Conservation (phyloP, 1,140 invertebrate genomes). For the Cotesia glomerata region DNA sequence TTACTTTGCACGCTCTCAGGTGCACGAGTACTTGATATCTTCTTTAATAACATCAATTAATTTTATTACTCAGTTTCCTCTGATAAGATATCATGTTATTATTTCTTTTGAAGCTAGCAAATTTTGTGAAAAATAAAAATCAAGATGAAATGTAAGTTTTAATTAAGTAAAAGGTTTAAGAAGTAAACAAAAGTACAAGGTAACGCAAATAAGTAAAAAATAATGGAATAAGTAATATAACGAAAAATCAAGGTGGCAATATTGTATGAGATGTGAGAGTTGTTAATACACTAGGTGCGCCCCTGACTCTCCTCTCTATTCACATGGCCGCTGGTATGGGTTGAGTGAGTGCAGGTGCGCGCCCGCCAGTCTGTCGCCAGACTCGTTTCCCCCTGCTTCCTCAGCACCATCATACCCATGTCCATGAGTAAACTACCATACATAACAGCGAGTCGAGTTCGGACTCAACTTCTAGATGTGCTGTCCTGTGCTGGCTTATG, state of each 20-base stretch:
- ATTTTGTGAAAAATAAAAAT: too few species aligned
- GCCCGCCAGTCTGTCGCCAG: conserved; percentile 63
- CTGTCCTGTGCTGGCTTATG: not conserved
- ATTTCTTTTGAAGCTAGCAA: too few species aligned
- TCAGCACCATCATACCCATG: not conserved
- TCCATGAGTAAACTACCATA: too few species aligned
- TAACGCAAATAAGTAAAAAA: not conserved
- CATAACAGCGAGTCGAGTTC: conserved; percentile 14
- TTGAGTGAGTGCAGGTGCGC: conserved; percentile 55
- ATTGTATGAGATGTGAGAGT: not conserved
- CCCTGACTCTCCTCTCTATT: conserved; percentile 26
- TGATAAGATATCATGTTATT: too few species aligned
- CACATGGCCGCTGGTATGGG: conserved; percentile 30
- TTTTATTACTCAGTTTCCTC: too few species aligned
- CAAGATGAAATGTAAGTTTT: too few species aligned
- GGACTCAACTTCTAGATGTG: conserved; percentile 21
- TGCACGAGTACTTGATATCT: too few species aligned
- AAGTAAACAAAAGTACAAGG: too few species aligned
- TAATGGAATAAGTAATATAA: not conserved
- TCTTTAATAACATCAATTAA: too few species aligned
- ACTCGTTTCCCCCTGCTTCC: conserved; percentile 27
- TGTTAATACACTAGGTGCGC: conserved; percentile 28
- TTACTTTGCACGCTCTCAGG: too few species aligned
- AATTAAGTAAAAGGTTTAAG: too few species aligned
- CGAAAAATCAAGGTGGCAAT: not conserved